These are phyloP conservation scores for Chaetodon auriga DNA, from an alignment of 2,113 vertebrate genomes.

Conservation along the genomic window DNA sequence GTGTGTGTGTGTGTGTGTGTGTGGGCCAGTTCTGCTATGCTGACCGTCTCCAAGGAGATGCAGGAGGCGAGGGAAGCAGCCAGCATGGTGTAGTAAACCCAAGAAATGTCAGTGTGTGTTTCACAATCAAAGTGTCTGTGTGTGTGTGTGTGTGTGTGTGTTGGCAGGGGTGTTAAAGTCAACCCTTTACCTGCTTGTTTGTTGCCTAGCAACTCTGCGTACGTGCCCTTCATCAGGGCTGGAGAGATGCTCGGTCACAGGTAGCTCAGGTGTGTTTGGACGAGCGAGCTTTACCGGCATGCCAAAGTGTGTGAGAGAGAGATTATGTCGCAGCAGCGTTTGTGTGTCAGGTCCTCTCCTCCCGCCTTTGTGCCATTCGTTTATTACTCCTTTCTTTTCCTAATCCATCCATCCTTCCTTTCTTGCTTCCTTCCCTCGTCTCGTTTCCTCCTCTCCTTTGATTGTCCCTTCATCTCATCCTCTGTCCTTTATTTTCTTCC, in stretches of 20 bases:
- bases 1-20: constrained; percentile 32
- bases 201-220: constrained; percentile 55
- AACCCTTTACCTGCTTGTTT: constrained; percentile 44
- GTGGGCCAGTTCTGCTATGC: constrained; percentile 19
- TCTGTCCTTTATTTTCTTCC: too few species aligned
- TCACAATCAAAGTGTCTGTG: constrained; percentile 20
- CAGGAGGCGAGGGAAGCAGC: constrained; percentile 62
- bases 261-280: constrained; percentile 45
- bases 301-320: neutral
- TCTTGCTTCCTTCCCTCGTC: neutral
- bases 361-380: neutral
- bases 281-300: neutral
- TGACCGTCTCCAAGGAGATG: constrained; percentile 73
- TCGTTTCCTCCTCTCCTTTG: neutral
- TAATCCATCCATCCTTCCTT: neutral
- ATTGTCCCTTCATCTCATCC: neutral
- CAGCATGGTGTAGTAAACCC: constrained; percentile 56
- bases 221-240: neutral
- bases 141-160: constrained; percentile 16
- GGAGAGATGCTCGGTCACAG: constrained; percentile 17
- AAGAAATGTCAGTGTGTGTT: constrained; percentile 49
- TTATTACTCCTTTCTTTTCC: neutral
- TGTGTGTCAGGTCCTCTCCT: neutral
- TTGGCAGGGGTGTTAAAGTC: neutral
- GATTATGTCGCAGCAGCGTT: neutral